A percentile compares a stretch with the other conserved stretches of the same genome.
phyloP scores from a whole-genome alignment of 1,140 invertebrate genomes.

The Ceratina calcarata region DNA sequence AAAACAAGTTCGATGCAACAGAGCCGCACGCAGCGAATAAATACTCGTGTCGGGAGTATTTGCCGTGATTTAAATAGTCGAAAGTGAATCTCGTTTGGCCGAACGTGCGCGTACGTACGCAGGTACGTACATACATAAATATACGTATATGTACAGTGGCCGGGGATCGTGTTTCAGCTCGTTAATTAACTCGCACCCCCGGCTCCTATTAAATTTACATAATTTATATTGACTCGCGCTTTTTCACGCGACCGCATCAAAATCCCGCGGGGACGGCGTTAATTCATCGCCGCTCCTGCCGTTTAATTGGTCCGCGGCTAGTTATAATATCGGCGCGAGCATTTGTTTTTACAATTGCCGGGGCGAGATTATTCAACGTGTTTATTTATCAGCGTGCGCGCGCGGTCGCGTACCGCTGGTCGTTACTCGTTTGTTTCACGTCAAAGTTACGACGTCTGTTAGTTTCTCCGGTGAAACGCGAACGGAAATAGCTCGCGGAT shows the following conservation, averaged over 20 bases:
- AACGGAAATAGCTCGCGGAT: neutral
- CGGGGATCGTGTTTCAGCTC: neutral
- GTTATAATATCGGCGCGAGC: neutral
- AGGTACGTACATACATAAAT: too few species aligned
- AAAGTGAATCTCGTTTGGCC: too few species aligned
- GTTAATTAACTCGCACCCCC: constrained; percentile 3
- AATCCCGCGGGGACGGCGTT: too few species aligned
- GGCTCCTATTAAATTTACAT: constrained; percentile 1
- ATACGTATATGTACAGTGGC: too few species aligned
- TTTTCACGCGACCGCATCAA: neutral
- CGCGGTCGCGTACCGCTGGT: too few species aligned
- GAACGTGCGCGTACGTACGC: too few species aligned
- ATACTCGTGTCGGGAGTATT: too few species aligned
- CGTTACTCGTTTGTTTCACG: neutral
- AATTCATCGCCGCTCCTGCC: neutral
- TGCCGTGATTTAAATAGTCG: too few species aligned
- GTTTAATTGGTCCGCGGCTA: neutral
- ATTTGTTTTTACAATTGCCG: neutral
- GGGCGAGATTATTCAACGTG: neutral
- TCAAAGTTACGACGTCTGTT: constrained; percentile 20
- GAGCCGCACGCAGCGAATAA: too few species aligned
- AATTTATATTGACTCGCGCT: constrained; percentile 11
- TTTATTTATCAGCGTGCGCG: neutral
- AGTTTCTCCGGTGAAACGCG: constrained; percentile 5
- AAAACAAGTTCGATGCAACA: too few species aligned